phyloP scores from a whole-genome alignment of 1,140 invertebrate species.

The Oppia nitens region DNA sequence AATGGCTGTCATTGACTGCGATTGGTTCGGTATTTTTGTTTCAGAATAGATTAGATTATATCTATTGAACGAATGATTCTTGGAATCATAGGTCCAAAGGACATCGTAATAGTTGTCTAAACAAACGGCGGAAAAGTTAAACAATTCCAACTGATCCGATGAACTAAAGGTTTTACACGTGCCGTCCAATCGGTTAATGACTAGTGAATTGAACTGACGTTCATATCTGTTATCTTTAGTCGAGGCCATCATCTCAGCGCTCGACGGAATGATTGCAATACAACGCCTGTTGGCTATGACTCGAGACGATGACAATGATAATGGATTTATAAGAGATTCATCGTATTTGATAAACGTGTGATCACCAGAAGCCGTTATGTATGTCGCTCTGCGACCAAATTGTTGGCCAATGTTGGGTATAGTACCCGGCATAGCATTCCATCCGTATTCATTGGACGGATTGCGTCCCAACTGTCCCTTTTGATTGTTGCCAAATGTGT shows the following conservation, averaged over 20 bases:
- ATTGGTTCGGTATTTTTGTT: slow-evolving; percentile 27
- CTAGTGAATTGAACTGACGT: slow-evolving; percentile 51
- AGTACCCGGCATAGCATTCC: slow-evolving; percentile 61
- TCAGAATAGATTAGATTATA: slow-evolving; percentile 63
- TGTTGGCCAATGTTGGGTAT: slow-evolving; percentile 51
- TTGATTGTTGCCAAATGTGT: slow-evolving; percentile 81
- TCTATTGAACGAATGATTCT: slow-evolving; percentile 50
- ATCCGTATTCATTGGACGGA: slow-evolving; percentile 34
- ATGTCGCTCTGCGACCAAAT: slow-evolving; percentile 60
- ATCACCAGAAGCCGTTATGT: slow-evolving; percentile 83
- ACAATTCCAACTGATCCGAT: slow-evolving; percentile 52
- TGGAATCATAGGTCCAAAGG: slow-evolving; percentile 42
- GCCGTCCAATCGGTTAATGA: slow-evolving; percentile 67
- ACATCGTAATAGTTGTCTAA: slow-evolving; percentile 55
- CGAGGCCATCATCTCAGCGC: neutral
- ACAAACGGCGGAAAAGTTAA: slow-evolving; percentile 45
- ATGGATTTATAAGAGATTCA: slow-evolving; percentile 69
- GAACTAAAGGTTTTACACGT: slow-evolving; percentile 37
- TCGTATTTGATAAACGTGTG: slow-evolving; percentile 88
- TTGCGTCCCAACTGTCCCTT: slow-evolving; percentile 68
- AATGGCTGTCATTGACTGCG: slow-evolving; percentile 26
- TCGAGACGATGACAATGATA: slow-evolving; percentile 62
- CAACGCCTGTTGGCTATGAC: slow-evolving; percentile 70
- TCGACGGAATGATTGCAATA: slow-evolving; percentile 38
- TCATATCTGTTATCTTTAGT: neutral